Percentiles rank a stretch among this genome's conserved stretches.
Conservation (phyloP, 1,140 invertebrate species). For the Zophobas morio region DNA sequence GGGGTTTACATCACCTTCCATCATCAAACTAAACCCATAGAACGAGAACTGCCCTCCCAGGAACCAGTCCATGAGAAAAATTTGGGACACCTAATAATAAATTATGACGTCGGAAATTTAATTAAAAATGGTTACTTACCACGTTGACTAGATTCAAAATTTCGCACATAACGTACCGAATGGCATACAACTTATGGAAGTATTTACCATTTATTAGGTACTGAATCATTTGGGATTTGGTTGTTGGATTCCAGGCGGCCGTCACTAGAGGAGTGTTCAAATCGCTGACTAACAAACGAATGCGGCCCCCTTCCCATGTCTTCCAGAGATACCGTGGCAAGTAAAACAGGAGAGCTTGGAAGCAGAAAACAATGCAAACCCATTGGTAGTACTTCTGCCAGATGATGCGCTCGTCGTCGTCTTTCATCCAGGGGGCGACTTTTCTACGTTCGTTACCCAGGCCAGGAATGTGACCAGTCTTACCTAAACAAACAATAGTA, state of each 20-base stretch:
- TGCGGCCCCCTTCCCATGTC: conserved; percentile 78
- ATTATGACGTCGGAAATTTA: not conserved
- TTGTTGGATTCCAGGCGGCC: conserved; percentile 71
- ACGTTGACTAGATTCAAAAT: conserved; percentile 80
- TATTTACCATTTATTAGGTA: conserved; percentile 72
- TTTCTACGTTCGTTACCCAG: conserved; percentile 3
- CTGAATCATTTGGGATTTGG: conserved; percentile 70
- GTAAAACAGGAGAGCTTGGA: conserved; percentile 85
- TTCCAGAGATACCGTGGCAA: conserved; percentile 85
- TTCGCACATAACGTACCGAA: conserved; percentile 81
- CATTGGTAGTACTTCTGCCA: conserved; percentile 91
- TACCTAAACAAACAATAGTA: conserved; percentile 8
- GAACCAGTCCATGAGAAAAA: conserved; percentile 80
- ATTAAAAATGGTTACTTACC: conserved; percentile 67
- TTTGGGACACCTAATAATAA: conserved; percentile 72
- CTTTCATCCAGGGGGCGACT: not conserved
- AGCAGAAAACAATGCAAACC: conserved; percentile 86
- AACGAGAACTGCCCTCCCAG: conserved; percentile 81
- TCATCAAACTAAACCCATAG: conserved; percentile 76
- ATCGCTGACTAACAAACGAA: conserved; percentile 70
- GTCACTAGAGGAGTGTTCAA: conserved; percentile 70
- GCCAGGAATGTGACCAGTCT: not conserved
- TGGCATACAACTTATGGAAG: conserved; percentile 78
- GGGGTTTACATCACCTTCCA: conserved; percentile 68
- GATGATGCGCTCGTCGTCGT: conserved; percentile 71